phyloP scores from a whole-genome alignment of 1,140 invertebrate genomes.

The Radopholus similis region DNA sequence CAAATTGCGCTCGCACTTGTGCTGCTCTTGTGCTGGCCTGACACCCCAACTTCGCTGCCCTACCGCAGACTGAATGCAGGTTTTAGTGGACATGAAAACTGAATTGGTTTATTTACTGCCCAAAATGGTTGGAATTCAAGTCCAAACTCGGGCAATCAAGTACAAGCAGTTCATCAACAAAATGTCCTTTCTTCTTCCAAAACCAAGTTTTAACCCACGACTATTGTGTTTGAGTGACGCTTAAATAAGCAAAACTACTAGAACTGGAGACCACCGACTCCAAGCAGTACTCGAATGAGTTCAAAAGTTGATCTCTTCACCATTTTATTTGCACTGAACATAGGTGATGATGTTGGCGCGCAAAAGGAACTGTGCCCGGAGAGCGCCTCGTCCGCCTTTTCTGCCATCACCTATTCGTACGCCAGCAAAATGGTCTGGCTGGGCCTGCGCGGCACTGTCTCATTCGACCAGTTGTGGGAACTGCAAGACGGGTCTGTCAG shows the following conservation, averaged over 20 bases:
- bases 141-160: too few species aligned
- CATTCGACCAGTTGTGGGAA: constrained; percentile 21
- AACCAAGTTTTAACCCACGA: too few species aligned
- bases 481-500: constrained; percentile 1
- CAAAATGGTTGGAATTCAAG: too few species aligned
- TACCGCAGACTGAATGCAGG: background rate
- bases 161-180: too few species aligned
- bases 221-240: too few species aligned
- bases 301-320: too few species aligned
- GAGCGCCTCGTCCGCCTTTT: constrained; percentile 8
- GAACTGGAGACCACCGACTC: too few species aligned
- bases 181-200: too few species aligned
- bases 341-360: background rate
- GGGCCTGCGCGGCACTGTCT: constrained; percentile 3
- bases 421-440: constrained; percentile 16
- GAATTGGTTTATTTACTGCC: too few species aligned
- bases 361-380: constrained; percentile 7
- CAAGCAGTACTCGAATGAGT: too few species aligned
- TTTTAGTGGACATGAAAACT: too few species aligned
- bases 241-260: background rate
- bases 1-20: background rate
- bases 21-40: background rate
- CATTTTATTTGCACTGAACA: too few species aligned
- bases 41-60: background rate
- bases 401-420: constrained; percentile 17